A percentile compares a stretch with the other conserved stretches of the same genome.
Evolutionary conservation across 2,797 vertebrate species (phyloP).

Genomic region (Chloroceryle inda): DNA sequence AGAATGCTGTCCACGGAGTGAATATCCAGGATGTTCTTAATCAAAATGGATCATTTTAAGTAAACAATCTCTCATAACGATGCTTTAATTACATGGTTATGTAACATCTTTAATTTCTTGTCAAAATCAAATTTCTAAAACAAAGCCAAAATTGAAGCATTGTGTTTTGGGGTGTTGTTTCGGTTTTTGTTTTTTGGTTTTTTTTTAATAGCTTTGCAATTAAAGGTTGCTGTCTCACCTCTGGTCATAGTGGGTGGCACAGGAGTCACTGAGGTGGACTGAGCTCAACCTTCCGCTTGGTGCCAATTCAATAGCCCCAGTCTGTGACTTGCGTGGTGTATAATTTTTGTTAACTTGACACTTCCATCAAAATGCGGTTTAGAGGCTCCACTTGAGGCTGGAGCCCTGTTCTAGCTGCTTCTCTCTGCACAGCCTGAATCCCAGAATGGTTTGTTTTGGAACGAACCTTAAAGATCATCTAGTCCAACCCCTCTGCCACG

Average conservation of each 20-base stretch:
- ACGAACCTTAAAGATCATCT: no score
- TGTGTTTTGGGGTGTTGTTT: neutral
- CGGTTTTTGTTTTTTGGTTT: neutral
- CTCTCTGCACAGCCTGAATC: rapidly evolving
- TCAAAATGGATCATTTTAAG: neutral
- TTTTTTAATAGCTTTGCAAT: neutral
- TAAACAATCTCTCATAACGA: neutral
- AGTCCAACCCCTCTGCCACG: no score
- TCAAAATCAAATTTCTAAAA: neutral
- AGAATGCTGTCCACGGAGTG: neutral
- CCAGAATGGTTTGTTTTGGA: no score
- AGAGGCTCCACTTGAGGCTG: neutral
- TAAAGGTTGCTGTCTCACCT: neutral
- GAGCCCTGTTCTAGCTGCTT: neutral
- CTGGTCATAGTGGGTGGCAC: neutral
- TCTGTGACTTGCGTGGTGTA: neutral
- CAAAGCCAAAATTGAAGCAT: neutral
- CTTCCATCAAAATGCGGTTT: neutral
- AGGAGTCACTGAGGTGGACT: rapidly evolving
- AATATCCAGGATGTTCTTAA: neutral
- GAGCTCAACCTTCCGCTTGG: neutral
- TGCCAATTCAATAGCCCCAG: neutral
- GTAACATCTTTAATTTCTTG: neutral
- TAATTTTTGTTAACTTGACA: rapidly evolving
- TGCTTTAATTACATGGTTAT: neutral